Conservation (phyloP, 1,140 invertebrate genomes). For the Theocolax elegans region DNA sequence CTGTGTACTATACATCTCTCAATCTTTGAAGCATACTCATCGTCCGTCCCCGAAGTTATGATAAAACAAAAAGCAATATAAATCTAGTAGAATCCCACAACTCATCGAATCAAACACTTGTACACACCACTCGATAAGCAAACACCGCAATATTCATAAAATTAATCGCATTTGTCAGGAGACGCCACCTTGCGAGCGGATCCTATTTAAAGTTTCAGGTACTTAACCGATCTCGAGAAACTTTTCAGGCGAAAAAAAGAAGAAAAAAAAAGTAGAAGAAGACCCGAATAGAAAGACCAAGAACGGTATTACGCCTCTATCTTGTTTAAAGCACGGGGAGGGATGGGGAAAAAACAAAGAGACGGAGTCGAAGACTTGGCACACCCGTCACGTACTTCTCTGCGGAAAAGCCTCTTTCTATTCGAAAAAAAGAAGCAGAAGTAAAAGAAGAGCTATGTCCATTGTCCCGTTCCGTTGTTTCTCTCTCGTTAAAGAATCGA, state of each 20-base stretch:
- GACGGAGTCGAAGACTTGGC: not conserved
- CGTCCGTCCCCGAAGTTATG: too few species aligned
- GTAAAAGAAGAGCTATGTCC: not conserved
- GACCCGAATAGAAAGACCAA: not conserved
- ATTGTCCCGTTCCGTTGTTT: slow-evolving; percentile 31
- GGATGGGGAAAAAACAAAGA: slow-evolving; percentile 6
- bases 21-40: too few species aligned
- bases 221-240: not conserved
- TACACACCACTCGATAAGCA: not conserved
- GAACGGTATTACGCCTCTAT: slow-evolving; percentile 12
- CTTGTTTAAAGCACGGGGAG: slow-evolving; percentile 12
- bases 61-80: too few species aligned
- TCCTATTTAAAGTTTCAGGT: not conserved
- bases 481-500: not conserved
- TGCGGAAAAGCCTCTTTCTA: slow-evolving; percentile 5
- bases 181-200: not conserved
- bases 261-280: not conserved
- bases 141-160: not conserved
- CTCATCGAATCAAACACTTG: slow-evolving; percentile 26
- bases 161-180: slow-evolving; percentile 18
- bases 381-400: slow-evolving; percentile 26
- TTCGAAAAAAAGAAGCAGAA: not conserved
- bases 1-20: too few species aligned
- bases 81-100: too few species aligned
- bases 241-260: not conserved